Percentiles rank a stretch among this genome's conserved stretches.
Evolutionary conservation across 2,113 vertebrate genomes (phyloP).

Genomic region (Mohoua ochrocephala): DNA sequence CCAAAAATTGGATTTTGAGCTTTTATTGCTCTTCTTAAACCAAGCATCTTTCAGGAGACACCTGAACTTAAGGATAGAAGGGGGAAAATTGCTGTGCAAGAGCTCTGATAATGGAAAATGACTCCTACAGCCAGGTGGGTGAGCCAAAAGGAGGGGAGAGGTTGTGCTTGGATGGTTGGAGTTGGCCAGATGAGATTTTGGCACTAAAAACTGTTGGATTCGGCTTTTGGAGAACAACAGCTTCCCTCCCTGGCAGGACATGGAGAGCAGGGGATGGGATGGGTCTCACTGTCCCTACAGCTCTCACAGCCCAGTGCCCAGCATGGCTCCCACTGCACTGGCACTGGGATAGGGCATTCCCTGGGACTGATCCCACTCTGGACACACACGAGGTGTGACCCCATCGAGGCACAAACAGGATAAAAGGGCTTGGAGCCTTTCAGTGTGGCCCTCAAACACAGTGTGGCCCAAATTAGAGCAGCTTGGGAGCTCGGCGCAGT

Average conservation of each 20-base stretch:
- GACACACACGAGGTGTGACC: rapidly evolving
- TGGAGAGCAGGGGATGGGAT: rapidly evolving
- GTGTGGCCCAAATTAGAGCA: neutral
- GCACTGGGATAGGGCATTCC: neutral
- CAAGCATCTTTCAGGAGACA: neutral
- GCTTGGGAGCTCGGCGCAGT: neutral
- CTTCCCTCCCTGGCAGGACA: neutral
- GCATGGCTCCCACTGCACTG: rapidly evolving
- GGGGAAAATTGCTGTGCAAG: neutral
- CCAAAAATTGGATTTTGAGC: neutral
- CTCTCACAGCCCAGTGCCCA: neutral
- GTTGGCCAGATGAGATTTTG: neutral
- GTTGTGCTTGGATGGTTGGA: neutral
- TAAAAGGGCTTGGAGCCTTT: neutral
- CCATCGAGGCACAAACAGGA: rapidly evolving
- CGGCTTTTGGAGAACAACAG: neutral
- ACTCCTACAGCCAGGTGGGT: neutral
- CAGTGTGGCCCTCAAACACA: neutral
- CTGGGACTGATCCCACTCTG: rapidly evolving
- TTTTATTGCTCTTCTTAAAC: neutral
- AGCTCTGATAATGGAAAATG: neutral
- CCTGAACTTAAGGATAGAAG: neutral
- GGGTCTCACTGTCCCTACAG: neutral
- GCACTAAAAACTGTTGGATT: neutral
- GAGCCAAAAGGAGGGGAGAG: neutral